phyloP scores from a whole-genome alignment of 2,888 invertebrate species.

The Cordilura impudica region DNA sequence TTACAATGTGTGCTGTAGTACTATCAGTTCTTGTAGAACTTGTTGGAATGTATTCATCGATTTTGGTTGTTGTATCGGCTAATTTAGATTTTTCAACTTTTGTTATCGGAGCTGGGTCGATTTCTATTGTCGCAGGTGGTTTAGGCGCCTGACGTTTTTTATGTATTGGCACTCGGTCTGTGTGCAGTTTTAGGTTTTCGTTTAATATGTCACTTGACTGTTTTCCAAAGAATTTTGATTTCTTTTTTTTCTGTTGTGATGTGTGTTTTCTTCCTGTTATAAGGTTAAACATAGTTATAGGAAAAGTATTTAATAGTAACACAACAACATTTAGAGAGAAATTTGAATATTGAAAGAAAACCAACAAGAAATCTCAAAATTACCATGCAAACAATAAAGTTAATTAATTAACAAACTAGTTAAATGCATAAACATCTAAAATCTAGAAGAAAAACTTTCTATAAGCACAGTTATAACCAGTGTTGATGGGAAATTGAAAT shows the following conservation, averaged over 20 bases:
- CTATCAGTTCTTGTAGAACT: constrained; percentile 1
- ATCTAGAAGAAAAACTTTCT: too few species aligned
- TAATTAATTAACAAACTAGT: constrained; percentile 5
- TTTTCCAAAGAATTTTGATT: constrained; percentile 59
- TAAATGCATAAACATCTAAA: not conserved
- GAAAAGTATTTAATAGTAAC: not conserved
- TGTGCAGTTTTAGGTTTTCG: constrained; percentile 10
- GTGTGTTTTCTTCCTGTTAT: constrained; percentile 47
- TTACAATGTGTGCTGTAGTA: not conserved
- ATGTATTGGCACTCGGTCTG: constrained; percentile 42
- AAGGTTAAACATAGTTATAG: constrained; percentile 6
- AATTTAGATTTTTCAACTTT: constrained; percentile 1
- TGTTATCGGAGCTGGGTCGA: too few species aligned
- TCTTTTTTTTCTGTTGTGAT: constrained; percentile 60
- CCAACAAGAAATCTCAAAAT: constrained; percentile 19
- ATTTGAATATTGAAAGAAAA: not conserved
- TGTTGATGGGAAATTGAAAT: too few species aligned
- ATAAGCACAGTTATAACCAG: too few species aligned
- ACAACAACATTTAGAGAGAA: not conserved
- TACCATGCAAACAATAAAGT: constrained; percentile 48
- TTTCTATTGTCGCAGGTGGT: too few species aligned
- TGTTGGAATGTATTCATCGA: not conserved
- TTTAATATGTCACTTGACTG: constrained; percentile 23
- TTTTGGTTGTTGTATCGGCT: constrained; percentile 42
- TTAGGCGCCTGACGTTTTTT: constrained; percentile 66